Conservation (phyloP, 2,888 invertebrate species). For the Atrina japonica region DNA sequence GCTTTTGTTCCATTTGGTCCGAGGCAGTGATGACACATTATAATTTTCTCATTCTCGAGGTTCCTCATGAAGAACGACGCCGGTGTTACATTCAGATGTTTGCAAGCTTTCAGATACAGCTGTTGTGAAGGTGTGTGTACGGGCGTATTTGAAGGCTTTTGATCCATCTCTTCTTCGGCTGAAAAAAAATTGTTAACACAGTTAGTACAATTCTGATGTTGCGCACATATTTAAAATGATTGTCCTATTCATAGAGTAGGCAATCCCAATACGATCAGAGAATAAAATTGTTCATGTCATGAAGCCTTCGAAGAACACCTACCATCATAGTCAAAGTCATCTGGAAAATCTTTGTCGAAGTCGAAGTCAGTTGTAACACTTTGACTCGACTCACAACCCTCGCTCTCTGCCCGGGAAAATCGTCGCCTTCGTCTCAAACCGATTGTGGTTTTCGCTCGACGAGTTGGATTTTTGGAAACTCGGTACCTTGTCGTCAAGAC, state of each 20-base stretch:
- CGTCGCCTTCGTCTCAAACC: constrained; percentile 38
- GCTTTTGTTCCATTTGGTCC: constrained; percentile 65
- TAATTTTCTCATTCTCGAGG: constrained; percentile 54
- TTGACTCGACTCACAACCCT: constrained; percentile 53
- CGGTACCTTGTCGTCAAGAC: constrained; percentile 64
- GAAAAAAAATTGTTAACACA: no score
- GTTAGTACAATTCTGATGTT: no score
- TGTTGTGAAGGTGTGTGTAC: constrained; percentile 56
- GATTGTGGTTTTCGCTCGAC: constrained; percentile 39
- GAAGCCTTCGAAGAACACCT: no score
- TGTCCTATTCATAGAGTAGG: no score
- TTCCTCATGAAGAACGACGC: constrained; percentile 56
- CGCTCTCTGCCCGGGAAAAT: constrained; percentile 43
- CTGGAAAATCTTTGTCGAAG: constrained; percentile 51
- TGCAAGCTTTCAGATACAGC: constrained; percentile 59
- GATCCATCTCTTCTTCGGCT: no score
- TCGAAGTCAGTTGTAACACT: constrained; percentile 60
- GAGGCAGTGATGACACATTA: constrained; percentile 60
- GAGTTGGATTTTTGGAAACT: constrained; percentile 49
- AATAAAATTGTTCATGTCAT: no score
- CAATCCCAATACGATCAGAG: no score
- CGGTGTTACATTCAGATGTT: constrained; percentile 57
- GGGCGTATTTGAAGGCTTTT: constrained; percentile 11
- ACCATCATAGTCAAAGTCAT: constrained; percentile 67
- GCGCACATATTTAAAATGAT: no score